Percentiles rank a stretch among this genome's conserved stretches.
These are phyloP conservation scores for Pongo abelii DNA, from an alignment of 2,113 vertebrate genomes.

Conservation along the genomic window DNA sequence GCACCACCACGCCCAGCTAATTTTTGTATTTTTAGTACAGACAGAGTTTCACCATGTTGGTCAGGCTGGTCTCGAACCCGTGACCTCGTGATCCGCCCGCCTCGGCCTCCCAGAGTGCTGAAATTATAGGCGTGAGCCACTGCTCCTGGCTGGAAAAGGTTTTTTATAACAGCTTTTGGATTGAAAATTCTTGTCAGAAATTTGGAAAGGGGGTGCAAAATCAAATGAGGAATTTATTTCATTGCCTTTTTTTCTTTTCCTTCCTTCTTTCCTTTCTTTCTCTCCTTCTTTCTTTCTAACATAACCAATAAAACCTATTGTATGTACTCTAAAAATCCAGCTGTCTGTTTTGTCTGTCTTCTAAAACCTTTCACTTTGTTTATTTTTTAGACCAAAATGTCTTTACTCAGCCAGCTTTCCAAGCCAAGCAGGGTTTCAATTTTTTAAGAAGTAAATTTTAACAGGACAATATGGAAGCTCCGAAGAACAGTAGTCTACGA, in stretches of 20 bases:
- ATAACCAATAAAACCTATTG: background rate
- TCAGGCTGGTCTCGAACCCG: no score
- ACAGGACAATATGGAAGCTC: conserved; percentile 38
- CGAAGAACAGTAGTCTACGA: background rate
- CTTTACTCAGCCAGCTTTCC: background rate
- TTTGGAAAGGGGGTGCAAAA: background rate
- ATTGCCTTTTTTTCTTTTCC: background rate
- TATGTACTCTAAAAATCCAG: background rate
- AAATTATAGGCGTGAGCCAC: no score
- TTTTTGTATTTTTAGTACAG: no score
- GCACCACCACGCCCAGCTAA: no score
- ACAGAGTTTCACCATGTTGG: no score
- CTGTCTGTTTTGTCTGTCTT: background rate
- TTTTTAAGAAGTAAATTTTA: background rate
- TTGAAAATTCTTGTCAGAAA: background rate
- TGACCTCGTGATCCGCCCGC: no score
- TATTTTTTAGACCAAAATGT: background rate
- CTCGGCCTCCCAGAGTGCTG: no score
- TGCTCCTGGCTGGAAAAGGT: background rate
- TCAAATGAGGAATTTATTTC: background rate
- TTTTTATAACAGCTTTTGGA: background rate
- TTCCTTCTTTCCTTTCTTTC: background rate
- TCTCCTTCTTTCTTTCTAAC: background rate
- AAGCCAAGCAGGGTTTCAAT: background rate
- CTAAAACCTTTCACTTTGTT: background rate